Evolutionary conservation across 1,140 invertebrate genomes (phyloP), one percentile per base, ranked within the genome.

Genomic region (Stenopsyche tienmushanensis): DNA sequence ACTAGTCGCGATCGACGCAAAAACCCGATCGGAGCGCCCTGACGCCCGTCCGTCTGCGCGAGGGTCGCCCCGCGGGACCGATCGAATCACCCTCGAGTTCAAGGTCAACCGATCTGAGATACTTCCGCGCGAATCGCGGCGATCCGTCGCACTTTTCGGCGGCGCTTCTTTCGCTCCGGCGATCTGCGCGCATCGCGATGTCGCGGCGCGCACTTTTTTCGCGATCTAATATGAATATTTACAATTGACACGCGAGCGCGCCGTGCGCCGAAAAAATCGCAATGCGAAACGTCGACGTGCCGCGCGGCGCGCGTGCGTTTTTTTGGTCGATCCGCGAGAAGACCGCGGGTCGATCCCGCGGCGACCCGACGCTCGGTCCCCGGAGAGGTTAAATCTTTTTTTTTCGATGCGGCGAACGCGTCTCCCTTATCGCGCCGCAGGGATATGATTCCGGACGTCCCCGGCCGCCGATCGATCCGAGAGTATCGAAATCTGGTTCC

Each of bases 401-500:
- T n/a, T n/a, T n/a, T n/a, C 42, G 3, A 8, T 15, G n/a, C 18
- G n/a, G 23, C 18, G 45, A 1, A 1, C 9, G 45, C 23, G 18
- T 8, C 18, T 3, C 13, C n/a, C 18, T 15, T 8, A 15, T 45
- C 3, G n/a, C 42, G 42, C n/a, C 18, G 42, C 3, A 15, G 42
- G 3, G 3, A 45, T 15, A 15, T 45, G 5, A 45, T 15, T 5
- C 42, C 15, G 7, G n/a, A 3, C 7, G n/a, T n/a, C n/a, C n/a
- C n/a, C 17, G 44, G 44, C 44, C 5, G 10, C 17, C 17, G 17
- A 47, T 47, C 17, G 44, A 47, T 15, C 44, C 44, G 44, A 47
- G 18, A 8, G 44, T 47, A 47, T 47, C 17, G 44, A 47, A 47
- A 47, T 47, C 10, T 47, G 10, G 44, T 47, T 47, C 44, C 44